phyloP scores from a whole-genome alignment of 2,797 vertebrate species.

The Zalophus californianus region DNA sequence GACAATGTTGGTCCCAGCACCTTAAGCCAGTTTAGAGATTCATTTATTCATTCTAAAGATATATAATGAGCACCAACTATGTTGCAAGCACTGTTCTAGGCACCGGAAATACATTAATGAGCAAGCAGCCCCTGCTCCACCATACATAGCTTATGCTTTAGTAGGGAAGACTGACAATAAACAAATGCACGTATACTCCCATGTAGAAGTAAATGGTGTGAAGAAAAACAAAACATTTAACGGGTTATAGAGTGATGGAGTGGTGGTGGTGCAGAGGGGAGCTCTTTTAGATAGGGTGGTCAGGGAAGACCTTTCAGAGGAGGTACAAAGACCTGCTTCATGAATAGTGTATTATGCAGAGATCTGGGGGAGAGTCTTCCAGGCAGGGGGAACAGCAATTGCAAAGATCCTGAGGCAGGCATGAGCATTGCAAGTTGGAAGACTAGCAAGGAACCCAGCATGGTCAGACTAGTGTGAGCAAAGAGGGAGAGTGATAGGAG shows the following conservation, averaged over 20 bases:
- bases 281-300: background rate
- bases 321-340: background rate
- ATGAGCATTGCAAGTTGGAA: background rate
- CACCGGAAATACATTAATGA: background rate
- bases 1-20: background rate
- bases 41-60: background rate
- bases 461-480: background rate
- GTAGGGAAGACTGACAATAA: background rate
- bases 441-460: background rate
- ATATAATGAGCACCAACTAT: background rate
- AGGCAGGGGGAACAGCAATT: background rate
- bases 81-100: background rate
- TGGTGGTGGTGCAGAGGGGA: background rate
- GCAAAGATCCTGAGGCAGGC: slow-evolving; percentile 11
- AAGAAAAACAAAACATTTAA: background rate
- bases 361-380: background rate
- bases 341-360: background rate
- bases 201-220: background rate
- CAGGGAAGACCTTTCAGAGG: background rate
- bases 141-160: background rate
- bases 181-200: background rate
- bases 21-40: background rate
- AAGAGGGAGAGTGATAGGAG: background rate
- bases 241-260: background rate
- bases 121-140: background rate